phyloP scores from a whole-genome alignment of 2,888 invertebrate species.

The Limenitis camilla region DNA sequence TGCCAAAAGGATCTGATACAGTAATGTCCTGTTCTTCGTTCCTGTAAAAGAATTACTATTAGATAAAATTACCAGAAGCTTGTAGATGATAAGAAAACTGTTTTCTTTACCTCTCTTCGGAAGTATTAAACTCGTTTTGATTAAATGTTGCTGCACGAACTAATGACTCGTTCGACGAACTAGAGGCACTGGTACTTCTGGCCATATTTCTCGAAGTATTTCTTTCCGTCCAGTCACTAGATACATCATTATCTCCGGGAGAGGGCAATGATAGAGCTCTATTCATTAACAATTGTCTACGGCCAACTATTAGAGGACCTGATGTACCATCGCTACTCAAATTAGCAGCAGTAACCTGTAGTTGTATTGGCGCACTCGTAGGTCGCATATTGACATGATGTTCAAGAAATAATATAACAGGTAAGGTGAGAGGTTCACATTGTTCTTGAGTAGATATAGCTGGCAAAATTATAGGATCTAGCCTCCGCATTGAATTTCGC shows the following conservation, averaged over 20 bases:
- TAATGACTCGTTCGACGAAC: constrained; percentile 60
- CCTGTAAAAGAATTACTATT: constrained; percentile 35
- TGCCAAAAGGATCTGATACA: constrained; percentile 54
- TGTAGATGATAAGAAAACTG: background rate
- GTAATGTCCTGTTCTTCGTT: constrained; percentile 53
- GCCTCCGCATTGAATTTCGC: constrained; percentile 62
- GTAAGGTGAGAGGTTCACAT: constrained; percentile 58
- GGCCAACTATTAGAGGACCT: constrained; percentile 61
- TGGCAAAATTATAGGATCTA: constrained; percentile 63
- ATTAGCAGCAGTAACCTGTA: constrained; percentile 65
- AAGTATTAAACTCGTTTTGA: constrained; percentile 40
- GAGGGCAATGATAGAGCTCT: constrained; percentile 60
- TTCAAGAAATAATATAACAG: constrained; percentile 65
- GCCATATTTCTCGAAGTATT: constrained; percentile 53
- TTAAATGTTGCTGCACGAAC: constrained; percentile 39
- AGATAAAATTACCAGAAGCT: background rate
- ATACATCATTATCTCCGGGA: constrained; percentile 58
- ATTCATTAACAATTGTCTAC: constrained; percentile 61
- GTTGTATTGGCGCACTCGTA: constrained; percentile 64
- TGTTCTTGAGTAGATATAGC: constrained; percentile 49
- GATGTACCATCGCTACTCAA: constrained; percentile 58
- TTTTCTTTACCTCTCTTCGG: constrained; percentile 53
- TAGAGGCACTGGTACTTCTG: constrained; percentile 55
- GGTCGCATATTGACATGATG: constrained; percentile 65
- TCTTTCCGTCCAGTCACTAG: constrained; percentile 57